Base-by-base conservation (phyloP, 2,888 invertebrate species). In the Rhamnusium bicolor region DNA sequence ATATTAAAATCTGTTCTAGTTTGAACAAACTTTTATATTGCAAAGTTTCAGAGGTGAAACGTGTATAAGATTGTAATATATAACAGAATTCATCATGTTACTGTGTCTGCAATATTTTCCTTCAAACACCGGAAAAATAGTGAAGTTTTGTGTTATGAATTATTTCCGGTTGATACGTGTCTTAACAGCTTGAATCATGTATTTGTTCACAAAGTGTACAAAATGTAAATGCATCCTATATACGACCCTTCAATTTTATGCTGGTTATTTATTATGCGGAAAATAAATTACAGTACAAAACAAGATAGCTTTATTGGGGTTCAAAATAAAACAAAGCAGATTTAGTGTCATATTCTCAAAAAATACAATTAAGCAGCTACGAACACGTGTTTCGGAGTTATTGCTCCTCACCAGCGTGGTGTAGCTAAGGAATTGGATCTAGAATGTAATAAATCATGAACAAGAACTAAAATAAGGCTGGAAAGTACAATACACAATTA, bases 41-140 rank as follows among this genome's bases (percentile, higher is more conserved):
- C 27, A 27, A 56, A 56, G 54, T 56, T 24, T 27, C 54, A 56
- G 14, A 56, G 54, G 27, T 56, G n/a, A 27, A 14, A 56, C 54
- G 24, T 27, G 24, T 27, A 14, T 56, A 0, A 40, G 4, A 10
- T 12, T n/a, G n/a, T 40, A 40, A n/a, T n/a, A n/a, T 40, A 40
- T 40, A 40, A 40, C 40, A 40, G 40, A 40, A 40, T n/a, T 40
- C 40, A 40, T 40, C 40, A n/a, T 4, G n/a, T 40, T 40, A 40
- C n/a, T 12, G 40, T 10, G 40, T 10, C 40, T 10, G 40, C 12
- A n/a, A 32, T 40, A 40, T 40, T 40, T 40, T 40, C 12, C 40
- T 24, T 24, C 24, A 24, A 24, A 40, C n/a, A 12, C 40, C 40
- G n/a, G 40, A 40, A 40, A 40, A 40, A 1, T 12, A n/a, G 12